Evolutionary conservation across 2,113 vertebrate species (phyloP), one percentile per base, ranked within the genome.

Genomic region (Panthera tigris): DNA sequence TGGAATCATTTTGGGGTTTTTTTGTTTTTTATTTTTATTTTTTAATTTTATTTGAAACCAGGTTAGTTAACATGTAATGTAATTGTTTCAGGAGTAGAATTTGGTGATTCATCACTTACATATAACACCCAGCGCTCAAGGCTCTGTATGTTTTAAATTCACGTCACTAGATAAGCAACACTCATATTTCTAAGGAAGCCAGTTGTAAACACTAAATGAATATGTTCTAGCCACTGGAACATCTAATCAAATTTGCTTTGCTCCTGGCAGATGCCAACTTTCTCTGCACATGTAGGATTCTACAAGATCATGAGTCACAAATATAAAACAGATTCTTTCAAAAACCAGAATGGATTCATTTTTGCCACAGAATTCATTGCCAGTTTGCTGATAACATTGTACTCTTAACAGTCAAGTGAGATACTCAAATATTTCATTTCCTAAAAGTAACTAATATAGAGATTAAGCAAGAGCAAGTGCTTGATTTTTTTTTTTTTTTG

Each of bases 221-320:
- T 91, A 91, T 69, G 23, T 83, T 79, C 57, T 73, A 66, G 85
- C 61, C 71, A 68, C 85, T 78, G 27, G 52, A 96, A 85, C 61
- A 91, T 81, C 50, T 96, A 73, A 83, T 83, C 48, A 96, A 61
- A 95, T 84, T 95, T 88, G 2, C 65, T 86, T 65, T 41, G 29
- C 31, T 86, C 55, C 55, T 74, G 85, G 63, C 25, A 95, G 14
- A 68, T 68, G 45, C 79, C 81, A 91, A 31, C 69, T 95, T 94
- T 78, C 57, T 95, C 69, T 15, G 14, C 33, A 87, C 29, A 66
- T 41, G 23, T 61, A n/a, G 45, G 29, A 91, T 89, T 90, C 74
- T 88, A 36, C 23, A 76, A 95, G 50, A 55, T 97, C 84, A 61
- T 83, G n/a, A 93, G 39, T 97, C 90, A 95, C 52, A 94, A 92